phyloP scores from a whole-genome alignment of 2,888 invertebrate species.

The Leptogaster cylindrica region DNA sequence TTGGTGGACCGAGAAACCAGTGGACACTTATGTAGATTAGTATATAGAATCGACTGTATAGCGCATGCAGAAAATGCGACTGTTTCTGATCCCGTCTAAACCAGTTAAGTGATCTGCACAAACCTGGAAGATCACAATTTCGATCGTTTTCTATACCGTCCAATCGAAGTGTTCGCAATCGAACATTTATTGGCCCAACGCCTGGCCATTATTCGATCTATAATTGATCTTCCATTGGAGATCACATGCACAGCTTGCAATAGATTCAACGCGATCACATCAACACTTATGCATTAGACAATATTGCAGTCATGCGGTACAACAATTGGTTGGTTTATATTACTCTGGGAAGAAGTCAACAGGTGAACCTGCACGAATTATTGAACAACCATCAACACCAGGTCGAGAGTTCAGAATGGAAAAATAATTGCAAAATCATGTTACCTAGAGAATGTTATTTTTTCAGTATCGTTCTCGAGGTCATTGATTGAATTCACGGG shows the following conservation, averaged over 20 bases:
- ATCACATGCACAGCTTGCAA: not conserved
- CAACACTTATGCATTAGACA: not conserved
- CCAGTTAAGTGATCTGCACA: slow-evolving; percentile 5
- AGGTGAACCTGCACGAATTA: slow-evolving; percentile 36
- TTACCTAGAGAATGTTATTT: too few species aligned
- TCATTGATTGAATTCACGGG: too few species aligned
- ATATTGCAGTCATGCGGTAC: not conserved
- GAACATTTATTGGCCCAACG: not conserved
- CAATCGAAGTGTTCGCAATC: not conserved
- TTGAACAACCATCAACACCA: slow-evolving; percentile 24
- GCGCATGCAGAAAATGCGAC: slow-evolving; percentile 2
- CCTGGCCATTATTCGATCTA: not conserved
- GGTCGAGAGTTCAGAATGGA: slow-evolving; percentile 29
- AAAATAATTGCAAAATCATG: slow-evolving; percentile 41
- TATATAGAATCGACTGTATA: not conserved
- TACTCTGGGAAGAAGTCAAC: slow-evolving; percentile 35
- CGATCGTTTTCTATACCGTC: not conserved
- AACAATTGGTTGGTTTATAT: not conserved
- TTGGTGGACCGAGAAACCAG: slow-evolving; percentile 2
- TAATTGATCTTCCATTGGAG: not conserved
- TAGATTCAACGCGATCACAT: not conserved
- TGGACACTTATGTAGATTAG: slow-evolving; percentile 35
- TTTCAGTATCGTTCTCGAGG: too few species aligned
- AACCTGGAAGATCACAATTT: slow-evolving; percentile 5
- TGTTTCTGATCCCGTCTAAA: slow-evolving; percentile 8